These are phyloP conservation scores for Megathymus violae DNA, from an alignment of 1,140 invertebrate genomes.

Conservation along the genomic window DNA sequence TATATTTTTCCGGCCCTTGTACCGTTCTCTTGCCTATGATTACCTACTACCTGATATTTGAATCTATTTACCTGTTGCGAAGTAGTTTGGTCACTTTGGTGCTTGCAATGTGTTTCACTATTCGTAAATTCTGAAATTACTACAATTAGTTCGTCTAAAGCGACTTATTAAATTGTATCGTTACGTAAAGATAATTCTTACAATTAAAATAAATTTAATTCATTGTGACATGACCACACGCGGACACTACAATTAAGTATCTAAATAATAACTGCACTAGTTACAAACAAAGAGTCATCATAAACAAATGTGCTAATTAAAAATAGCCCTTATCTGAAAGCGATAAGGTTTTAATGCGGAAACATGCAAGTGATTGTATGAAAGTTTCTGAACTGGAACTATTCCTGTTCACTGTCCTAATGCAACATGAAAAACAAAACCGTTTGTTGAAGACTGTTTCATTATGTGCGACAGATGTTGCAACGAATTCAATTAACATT, in stretches of 20 bases:
- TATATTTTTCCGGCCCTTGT: no score
- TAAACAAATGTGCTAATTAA: slow-evolving; percentile 7
- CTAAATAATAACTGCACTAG: not conserved
- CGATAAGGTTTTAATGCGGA: slow-evolving; percentile 15
- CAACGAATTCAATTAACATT: no score
- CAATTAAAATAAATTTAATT: not conserved
- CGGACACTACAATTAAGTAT: not conserved
- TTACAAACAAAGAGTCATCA: not conserved
- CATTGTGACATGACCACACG: not conserved
- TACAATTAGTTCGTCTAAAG: no score
- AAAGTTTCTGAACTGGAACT: not conserved
- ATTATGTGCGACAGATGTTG: no score
- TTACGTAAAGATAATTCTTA: not conserved
- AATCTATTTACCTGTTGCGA: no score
- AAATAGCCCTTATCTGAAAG: slow-evolving; percentile 31
- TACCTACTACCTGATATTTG: no score
- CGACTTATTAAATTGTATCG: not conserved
- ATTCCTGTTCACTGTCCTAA: not conserved
- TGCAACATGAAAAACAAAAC: not conserved
- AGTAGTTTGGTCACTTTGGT: no score
- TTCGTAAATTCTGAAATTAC: no score
- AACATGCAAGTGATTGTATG: not conserved
- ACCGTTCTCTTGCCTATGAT: no score
- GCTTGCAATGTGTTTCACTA: no score
- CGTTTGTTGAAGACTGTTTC: no score